These are phyloP conservation scores for human (Homo sapiens) DNA, from an alignment of 2,113 vertebrate genomes.

Conservation along the genomic window GRCh38 chr15:49771501-49772000, in stretches of 20 bases:
- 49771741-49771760: neutral
- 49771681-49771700: neutral
- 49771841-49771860: neutral
- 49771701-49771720: slow-evolving; percentile 1
- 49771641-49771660: neutral
- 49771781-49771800: neutral
- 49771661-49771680: neutral
- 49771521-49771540: neutral
- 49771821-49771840: neutral
- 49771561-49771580: slow-evolving; percentile 21
- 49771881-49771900: neutral
- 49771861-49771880: neutral
- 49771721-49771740: neutral
- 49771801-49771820: slow-evolving; percentile 38
- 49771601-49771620: neutral
- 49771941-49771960: slow-evolving; percentile 25
- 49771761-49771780: neutral
- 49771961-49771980: neutral
- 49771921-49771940: neutral
- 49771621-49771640: neutral
- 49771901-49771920: neutral
- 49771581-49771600: neutral
- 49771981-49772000: neutral
- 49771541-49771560: neutral
- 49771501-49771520: slow-evolving; percentile 8